Percentiles rank a stretch among this genome's conserved stretches.
Evolutionary conservation across 2,113 vertebrate genomes (phyloP).

Genomic region (Amphiprion percula): DNA sequence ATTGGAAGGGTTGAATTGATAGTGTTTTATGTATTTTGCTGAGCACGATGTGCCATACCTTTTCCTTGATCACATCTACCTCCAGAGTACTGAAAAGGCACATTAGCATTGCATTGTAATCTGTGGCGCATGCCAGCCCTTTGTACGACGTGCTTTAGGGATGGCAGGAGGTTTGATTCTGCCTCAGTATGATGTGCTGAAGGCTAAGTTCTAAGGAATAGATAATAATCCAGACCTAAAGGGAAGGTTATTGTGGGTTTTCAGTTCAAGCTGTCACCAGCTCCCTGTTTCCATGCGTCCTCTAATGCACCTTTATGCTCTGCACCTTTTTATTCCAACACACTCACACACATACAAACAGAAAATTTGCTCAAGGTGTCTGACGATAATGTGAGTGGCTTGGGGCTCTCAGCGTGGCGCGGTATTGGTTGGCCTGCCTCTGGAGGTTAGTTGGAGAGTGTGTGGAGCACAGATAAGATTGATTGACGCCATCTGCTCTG

Average conservation of each 20-base stretch:
- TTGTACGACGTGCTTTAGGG: constrained; percentile 62
- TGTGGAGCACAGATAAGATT: constrained; percentile 83
- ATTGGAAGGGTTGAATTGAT: constrained; percentile 48
- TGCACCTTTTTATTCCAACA: constrained; percentile 38
- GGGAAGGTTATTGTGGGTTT: constrained; percentile 49
- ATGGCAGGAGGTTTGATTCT: constrained; percentile 61
- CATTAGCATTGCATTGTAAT: constrained; percentile 71
- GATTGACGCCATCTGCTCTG: constrained; percentile 80
- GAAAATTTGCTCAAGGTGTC: constrained; percentile 74
- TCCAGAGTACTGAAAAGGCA: constrained; percentile 39
- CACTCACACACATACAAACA: constrained; percentile 44
- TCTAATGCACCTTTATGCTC: constrained; percentile 58
- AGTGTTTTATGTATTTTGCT: constrained; percentile 50
- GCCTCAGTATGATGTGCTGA: constrained; percentile 34
- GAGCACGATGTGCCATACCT: constrained; percentile 36
- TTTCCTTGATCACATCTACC: constrained; percentile 60
- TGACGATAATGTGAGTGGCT: constrained; percentile 65
- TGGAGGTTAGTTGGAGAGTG: constrained; percentile 68
- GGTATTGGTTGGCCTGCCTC: constrained; percentile 65
- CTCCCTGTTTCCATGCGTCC: constrained; percentile 39
- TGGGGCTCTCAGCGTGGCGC: constrained; percentile 58
- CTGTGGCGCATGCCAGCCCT: constrained; percentile 55
- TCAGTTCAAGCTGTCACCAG: constrained; percentile 43
- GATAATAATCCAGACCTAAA: constrained; percentile 40
- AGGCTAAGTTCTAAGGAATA: constrained; percentile 40